Percentiles rank a stretch among this genome's conserved stretches.
Conservation (phyloP, 1,140 invertebrate species). For the Drosophila sulfurigaster region DNA sequence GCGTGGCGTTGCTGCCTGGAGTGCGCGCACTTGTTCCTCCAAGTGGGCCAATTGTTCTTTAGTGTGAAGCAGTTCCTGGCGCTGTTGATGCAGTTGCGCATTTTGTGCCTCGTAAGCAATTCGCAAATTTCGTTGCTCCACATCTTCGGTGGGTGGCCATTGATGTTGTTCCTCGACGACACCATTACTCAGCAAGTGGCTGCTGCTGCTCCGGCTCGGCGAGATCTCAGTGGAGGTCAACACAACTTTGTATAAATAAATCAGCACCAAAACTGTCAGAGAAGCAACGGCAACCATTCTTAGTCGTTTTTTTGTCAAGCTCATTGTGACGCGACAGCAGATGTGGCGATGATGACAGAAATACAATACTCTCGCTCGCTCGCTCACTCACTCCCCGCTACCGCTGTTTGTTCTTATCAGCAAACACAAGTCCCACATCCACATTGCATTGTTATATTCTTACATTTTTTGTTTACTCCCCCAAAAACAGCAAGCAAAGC, state of each 20-base stretch:
- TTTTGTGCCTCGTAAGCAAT: slow-evolving; percentile 66
- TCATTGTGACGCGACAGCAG: slow-evolving; percentile 45
- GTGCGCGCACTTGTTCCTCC: slow-evolving; percentile 89
- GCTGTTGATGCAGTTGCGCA: slow-evolving; percentile 64
- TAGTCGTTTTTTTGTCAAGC: slow-evolving; percentile 70
- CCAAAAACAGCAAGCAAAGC: slow-evolving; percentile 11
- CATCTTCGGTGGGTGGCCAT: slow-evolving; percentile 64
- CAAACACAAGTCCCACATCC: slow-evolving; percentile 43
- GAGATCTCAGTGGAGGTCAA: slow-evolving; percentile 6
- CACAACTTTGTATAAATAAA: slow-evolving; percentile 61
- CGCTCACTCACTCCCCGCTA: slow-evolving; percentile 25
- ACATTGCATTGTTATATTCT: slow-evolving; percentile 46
- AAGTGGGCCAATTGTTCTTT: slow-evolving; percentile 88
- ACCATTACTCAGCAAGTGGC: not conserved
- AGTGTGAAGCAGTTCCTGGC: slow-evolving; percentile 87
- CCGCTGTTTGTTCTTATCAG: slow-evolving; percentile 43
- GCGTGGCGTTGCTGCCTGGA: slow-evolving; percentile 91
- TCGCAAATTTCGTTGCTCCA: slow-evolving; percentile 52
- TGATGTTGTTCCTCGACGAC: slow-evolving; percentile 50
- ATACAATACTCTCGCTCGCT: slow-evolving; percentile 5
- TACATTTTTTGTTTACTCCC: slow-evolving; percentile 44
- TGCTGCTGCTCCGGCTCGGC: not conserved
- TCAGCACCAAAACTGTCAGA: slow-evolving; percentile 35
- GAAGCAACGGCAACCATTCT: slow-evolving; percentile 54
- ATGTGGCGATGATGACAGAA: slow-evolving; percentile 24